phyloP scores from a whole-genome alignment of 2,888 invertebrate genomes.

The Drosophila recens region DNA sequence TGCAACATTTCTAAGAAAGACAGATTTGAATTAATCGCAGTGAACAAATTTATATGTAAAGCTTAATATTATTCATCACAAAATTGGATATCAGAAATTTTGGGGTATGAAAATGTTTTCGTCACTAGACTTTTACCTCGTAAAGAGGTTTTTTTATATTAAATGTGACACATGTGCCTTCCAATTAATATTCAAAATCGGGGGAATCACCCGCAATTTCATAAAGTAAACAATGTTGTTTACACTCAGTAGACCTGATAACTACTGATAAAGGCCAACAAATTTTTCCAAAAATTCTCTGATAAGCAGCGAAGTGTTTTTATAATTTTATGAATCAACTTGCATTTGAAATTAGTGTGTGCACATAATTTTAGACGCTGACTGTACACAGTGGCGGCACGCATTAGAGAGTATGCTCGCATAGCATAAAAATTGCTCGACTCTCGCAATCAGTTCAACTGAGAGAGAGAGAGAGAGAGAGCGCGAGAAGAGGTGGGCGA shows the following conservation, averaged over 20 bases:
- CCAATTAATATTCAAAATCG: background rate
- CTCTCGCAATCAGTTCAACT: slow-evolving; percentile 50
- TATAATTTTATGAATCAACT: slow-evolving; percentile 69
- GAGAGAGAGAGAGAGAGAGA: slow-evolving; percentile 4
- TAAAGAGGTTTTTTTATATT: no score
- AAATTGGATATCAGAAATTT: no score
- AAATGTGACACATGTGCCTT: background rate
- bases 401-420: slow-evolving; percentile 5
- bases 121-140: no score
- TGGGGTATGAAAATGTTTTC: no score
- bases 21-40: background rate
- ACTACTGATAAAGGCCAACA: slow-evolving; percentile 44
- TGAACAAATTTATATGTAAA: no score
- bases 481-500: slow-evolving; percentile 42
- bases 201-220: slow-evolving; percentile 30
- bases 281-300: slow-evolving; percentile 55
- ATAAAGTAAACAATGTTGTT: slow-evolving; percentile 46
- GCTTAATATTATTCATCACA: no score
- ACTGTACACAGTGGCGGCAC: slow-evolving; percentile 50
- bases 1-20: background rate
- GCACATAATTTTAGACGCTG: slow-evolving; percentile 34
- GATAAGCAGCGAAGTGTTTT: slow-evolving; percentile 44
- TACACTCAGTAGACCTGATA: slow-evolving; percentile 32
- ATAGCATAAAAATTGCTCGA: slow-evolving; percentile 67
- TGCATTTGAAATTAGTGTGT: slow-evolving; percentile 30